phyloP scores from a whole-genome alignment of 2,888 invertebrate genomes.

The Nomada fucata region DNA sequence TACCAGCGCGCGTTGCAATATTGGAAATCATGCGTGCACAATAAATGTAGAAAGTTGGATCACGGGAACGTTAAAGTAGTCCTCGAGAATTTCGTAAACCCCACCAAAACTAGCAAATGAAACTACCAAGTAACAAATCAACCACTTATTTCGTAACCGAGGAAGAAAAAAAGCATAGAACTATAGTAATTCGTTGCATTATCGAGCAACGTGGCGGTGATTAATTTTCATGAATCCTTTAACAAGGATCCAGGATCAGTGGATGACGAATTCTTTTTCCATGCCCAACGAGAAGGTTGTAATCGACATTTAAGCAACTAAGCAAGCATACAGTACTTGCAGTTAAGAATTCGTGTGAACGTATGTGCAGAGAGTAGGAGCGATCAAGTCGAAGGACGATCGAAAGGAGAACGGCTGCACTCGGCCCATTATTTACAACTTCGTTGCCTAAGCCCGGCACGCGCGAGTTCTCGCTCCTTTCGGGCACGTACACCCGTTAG shows the following conservation, averaged over 20 bases:
- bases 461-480: slow-evolving; percentile 61
- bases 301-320: slow-evolving; percentile 9
- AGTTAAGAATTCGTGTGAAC: slow-evolving; percentile 57
- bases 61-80: not conserved
- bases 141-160: too few species aligned
- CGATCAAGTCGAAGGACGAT: slow-evolving; percentile 76
- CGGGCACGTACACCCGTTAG: slow-evolving; percentile 58
- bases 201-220: not conserved
- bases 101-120: not conserved
- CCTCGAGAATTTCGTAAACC: not conserved
- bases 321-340: not conserved
- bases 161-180: not conserved
- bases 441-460: slow-evolving; percentile 66
- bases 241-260: too few species aligned
- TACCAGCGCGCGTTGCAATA: not conserved
- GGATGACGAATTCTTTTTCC: too few species aligned
- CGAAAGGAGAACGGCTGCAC: slow-evolving; percentile 77
- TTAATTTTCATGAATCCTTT: not conserved
- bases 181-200: not conserved
- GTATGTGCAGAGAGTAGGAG: slow-evolving; percentile 34
- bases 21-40: not conserved
- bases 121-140: too few species aligned
- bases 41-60: not conserved
- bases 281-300: not conserved
- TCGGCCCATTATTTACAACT: slow-evolving; percentile 67